These are phyloP conservation scores for Holothuria leucospilota DNA, from an alignment of 53 echinoderm and acorn worm species.

Conservation along the genomic window DNA sequence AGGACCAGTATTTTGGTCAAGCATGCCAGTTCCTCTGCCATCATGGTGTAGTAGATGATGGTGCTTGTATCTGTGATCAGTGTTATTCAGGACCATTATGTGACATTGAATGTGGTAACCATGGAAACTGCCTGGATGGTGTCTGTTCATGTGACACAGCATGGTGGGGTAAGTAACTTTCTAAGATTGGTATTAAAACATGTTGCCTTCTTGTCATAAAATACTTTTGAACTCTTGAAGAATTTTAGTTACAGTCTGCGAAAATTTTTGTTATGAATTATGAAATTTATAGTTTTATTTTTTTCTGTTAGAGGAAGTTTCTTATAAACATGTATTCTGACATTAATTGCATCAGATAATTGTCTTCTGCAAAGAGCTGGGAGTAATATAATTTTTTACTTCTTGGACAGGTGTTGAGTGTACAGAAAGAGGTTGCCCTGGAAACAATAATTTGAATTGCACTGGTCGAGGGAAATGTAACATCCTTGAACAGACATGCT, in stretches of 20 bases:
- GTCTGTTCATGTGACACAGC: constrained; percentile 79
- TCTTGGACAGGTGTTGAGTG: constrained; percentile 68
- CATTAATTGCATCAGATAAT: no score
- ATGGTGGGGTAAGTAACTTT: constrained; percentile 89
- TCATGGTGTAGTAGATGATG: constrained; percentile 66
- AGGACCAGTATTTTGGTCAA: constrained; percentile 68
- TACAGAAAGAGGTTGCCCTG: constrained; percentile 81
- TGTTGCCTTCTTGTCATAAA: not conserved
- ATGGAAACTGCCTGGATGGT: constrained; percentile 72
- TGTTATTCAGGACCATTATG: constrained; percentile 88
- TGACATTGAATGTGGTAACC: constrained; percentile 75
- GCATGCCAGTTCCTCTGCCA: constrained; percentile 75
- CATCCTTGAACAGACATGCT: constrained; percentile 73
- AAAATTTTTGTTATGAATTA: no score
- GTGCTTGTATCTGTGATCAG: constrained; percentile 71
- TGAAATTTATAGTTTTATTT: no score
- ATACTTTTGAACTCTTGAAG: no score
- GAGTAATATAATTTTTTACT: no score
- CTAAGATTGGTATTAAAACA: not conserved
- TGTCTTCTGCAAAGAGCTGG: no score
- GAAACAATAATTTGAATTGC: constrained; percentile 73
- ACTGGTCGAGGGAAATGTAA: constrained; percentile 82
- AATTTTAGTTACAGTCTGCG: no score
- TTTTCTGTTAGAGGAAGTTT: no score
- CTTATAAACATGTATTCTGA: no score